Evolutionary conservation across 2,888 invertebrate species (phyloP).

Genomic region (Chloromyia formosa): DNA sequence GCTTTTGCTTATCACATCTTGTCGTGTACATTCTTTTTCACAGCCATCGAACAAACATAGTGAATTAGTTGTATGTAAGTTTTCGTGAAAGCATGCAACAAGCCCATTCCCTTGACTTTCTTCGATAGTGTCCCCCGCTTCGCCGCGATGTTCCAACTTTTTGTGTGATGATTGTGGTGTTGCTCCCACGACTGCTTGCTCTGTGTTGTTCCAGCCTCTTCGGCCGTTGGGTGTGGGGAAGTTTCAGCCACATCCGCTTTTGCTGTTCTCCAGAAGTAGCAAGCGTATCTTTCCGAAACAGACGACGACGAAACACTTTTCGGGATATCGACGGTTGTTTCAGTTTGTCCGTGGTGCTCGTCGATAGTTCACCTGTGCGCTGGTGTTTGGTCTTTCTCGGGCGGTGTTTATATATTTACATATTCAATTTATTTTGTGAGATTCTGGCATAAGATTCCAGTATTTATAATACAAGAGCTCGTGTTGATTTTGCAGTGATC

Average conservation of each 20-base stretch:
- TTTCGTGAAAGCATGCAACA: background rate
- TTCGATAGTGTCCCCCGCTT: too few species aligned
- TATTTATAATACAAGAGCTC: background rate
- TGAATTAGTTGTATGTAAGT: constrained; percentile 16
- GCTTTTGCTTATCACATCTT: constrained; percentile 13
- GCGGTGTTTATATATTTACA: background rate
- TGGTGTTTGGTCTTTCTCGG: background rate
- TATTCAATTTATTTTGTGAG: background rate
- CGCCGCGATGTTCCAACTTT: too few species aligned
- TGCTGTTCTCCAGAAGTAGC: constrained; percentile 30
- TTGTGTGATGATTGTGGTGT: constrained; percentile 7
- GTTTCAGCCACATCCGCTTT: constrained; percentile 12
- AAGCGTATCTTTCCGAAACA: constrained; percentile 23
- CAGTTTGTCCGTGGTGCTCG: constrained; percentile 36
- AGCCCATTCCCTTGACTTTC: background rate
- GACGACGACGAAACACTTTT: constrained; percentile 18
- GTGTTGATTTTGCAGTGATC: background rate
- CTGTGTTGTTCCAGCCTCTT: constrained; percentile 17
- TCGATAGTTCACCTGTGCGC: constrained; percentile 3
- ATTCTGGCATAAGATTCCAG: too few species aligned
- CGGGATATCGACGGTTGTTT: constrained; percentile 4
- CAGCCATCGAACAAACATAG: background rate
- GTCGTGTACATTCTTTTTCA: background rate
- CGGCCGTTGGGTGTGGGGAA: constrained; percentile 6
- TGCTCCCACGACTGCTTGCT: background rate